phyloP scores from a whole-genome alignment of 1,140 invertebrate genomes.

The Goniozus legneri region DNA sequence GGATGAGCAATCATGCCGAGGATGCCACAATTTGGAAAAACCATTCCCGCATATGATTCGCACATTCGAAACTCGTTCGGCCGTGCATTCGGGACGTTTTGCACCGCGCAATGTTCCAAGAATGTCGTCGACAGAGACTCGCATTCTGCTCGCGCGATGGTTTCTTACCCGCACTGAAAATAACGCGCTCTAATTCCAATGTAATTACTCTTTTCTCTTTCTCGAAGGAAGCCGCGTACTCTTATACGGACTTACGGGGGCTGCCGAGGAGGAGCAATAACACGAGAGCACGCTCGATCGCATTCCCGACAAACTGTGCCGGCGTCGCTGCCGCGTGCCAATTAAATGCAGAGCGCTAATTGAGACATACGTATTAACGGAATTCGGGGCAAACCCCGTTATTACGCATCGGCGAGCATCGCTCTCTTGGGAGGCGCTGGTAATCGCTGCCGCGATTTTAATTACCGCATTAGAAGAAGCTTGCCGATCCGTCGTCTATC shows the following conservation, averaged over 20 bases:
- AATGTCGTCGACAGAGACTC: conserved; percentile 17
- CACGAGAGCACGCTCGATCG: conserved; percentile 10
- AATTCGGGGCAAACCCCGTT: conserved; percentile 30
- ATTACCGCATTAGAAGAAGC: conserved; percentile 24
- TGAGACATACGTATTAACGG: conserved; percentile 47
- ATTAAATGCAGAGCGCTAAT: conserved; percentile 45
- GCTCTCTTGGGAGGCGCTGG: no score
- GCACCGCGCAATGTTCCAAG: conserved; percentile 2
- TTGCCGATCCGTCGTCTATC: no score
- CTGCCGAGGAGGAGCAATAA: not conserved
- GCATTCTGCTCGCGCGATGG: conserved; percentile 23
- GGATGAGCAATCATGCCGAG: no score
- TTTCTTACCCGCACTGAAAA: conserved; percentile 31
- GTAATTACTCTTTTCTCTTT: conserved; percentile 43
- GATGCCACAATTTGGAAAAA: no score
- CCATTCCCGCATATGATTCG: no score
- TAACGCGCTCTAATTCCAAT: conserved; percentile 40
- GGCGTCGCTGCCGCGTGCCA: no score
- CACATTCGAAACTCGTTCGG: no score
- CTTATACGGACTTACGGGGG: conserved; percentile 4
- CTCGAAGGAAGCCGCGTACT: conserved; percentile 11
- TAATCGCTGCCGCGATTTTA: no score
- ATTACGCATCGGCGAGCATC: conserved; percentile 35
- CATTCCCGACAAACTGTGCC: conserved; percentile 36
- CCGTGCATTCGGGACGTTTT: no score